These are phyloP conservation scores for Anarsia innoxiella DNA, from an alignment of 2,888 invertebrate genomes.

Conservation along the genomic window DNA sequence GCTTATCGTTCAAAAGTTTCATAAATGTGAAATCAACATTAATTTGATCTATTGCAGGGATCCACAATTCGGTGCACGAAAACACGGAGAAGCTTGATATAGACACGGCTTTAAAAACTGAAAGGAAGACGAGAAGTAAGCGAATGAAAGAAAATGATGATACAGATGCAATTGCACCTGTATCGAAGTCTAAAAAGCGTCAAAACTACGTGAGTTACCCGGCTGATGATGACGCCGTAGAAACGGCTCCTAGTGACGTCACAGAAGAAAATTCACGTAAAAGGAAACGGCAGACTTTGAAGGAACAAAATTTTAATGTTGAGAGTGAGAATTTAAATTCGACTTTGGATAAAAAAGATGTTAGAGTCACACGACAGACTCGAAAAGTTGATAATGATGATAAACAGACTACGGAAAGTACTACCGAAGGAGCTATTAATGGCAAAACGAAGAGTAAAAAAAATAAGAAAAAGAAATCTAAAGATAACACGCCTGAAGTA, in stretches of 20 bases:
- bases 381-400: slow-evolving; percentile 26
- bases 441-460: slow-evolving; percentile 18
- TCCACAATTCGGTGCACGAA: slow-evolving; percentile 40
- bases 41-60: slow-evolving; percentile 40
- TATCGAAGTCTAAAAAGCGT: slow-evolving; percentile 36
- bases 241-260: slow-evolving; percentile 16
- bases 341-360: slow-evolving; percentile 21
- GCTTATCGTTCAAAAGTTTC: not conserved
- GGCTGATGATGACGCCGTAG: slow-evolving; percentile 33
- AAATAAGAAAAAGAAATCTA: slow-evolving; percentile 32
- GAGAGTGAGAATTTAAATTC: slow-evolving; percentile 12
- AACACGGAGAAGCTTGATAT: slow-evolving; percentile 17
- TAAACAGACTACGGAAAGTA: slow-evolving; percentile 12
- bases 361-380: slow-evolving; percentile 35
- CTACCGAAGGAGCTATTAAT: slow-evolving; percentile 15
- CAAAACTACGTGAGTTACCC: slow-evolving; percentile 53
- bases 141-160: slow-evolving; percentile 37
- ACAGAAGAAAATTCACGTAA: too few species aligned
- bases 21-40: too few species aligned
- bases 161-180: slow-evolving; percentile 17
- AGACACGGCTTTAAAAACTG: slow-evolving; percentile 28
- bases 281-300: slow-evolving; percentile 35
- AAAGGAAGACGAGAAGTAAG: slow-evolving; percentile 43
- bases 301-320: slow-evolving; percentile 35
- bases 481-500: slow-evolving; percentile 28